Base-by-base conservation (phyloP, 2,113 vertebrate genomes). In the Cheirogaleus medius region DNA sequence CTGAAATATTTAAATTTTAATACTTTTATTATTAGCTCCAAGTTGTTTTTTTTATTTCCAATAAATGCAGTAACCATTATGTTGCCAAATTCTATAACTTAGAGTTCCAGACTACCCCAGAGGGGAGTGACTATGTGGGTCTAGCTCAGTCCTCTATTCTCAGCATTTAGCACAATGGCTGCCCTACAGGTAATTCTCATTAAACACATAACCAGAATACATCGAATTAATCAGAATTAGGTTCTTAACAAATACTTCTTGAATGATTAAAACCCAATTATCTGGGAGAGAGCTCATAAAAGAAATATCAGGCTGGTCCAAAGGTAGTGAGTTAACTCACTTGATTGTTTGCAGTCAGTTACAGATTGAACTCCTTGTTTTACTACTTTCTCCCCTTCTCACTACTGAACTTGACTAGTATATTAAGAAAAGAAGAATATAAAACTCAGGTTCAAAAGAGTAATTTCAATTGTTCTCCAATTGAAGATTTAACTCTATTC, bases 141-240 rank as follows among this genome's bases (percentile, higher is more conserved):
- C 7, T 25, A 6, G 10, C 32, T 78, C 29, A n/a, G 4, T 52
- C 8, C 29, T 71, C 20, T 64, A 5, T 76, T 90, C 20, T 49
- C 29, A 93, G 77, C 37, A 68, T 11, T 88, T 87, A 87, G 64
- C 39, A 64, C 69, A 77, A 39, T 37, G 39, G 54, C 17, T 60
- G 14, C 64, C 42, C 29, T 6, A 54, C 20, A 91, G 37, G 27
- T 39, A 56, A 83, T 89, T 94, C 32, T 89, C 42, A 54, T 78
- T 60, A 83, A 88, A 91, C 49, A 56, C 47, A 94, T 91, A 91
- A 68, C 60, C 66, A 44, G 32, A 87, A 86, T 88, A 73, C 85
- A 84, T 69, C 68, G 44, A 96, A 90, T 44, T 95, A n/a, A 86
- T 90, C 23, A 93, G 64, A 71, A 76, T 95, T 91, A 82, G 54